Conservation (phyloP, 2,113 vertebrate genomes). For the Vidua chalybeata region DNA sequence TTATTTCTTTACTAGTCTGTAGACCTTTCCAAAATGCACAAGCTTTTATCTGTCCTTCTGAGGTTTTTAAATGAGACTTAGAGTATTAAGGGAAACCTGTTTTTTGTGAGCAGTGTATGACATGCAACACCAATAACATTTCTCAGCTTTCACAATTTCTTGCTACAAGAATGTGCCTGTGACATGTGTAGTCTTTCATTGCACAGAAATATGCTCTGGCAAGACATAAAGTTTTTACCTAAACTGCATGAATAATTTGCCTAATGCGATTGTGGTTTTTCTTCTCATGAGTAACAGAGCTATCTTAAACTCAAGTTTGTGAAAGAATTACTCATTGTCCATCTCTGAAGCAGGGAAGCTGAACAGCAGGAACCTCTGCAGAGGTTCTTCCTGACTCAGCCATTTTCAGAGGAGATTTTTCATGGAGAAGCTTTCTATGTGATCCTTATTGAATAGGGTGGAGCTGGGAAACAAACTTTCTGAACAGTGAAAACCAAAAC, state of each 20-base stretch:
- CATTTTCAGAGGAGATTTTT: background rate
- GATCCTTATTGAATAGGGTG: background rate
- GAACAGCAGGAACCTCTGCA: background rate
- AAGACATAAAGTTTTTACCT: background rate
- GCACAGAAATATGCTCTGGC: background rate
- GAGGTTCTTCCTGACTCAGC: background rate
- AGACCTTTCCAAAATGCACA: constrained; percentile 13
- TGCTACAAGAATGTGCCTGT: background rate
- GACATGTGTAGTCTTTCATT: background rate
- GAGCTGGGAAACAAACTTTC: background rate
- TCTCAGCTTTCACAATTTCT: background rate
- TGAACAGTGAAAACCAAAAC: background rate
- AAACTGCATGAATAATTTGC: background rate
- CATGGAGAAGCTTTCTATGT: background rate
- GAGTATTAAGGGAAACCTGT: background rate
- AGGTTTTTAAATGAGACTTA: background rate
- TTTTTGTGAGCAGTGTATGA: background rate
- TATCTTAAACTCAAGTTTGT: background rate
- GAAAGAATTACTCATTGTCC: background rate
- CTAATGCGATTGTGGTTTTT: background rate
- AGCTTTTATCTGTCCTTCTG: constrained; percentile 1
- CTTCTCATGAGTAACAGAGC: background rate
- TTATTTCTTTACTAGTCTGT: constrained; percentile 9
- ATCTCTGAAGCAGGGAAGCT: background rate
- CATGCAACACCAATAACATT: background rate